These are phyloP conservation scores for Oceanites oceanicus DNA, from an alignment of 2,113 vertebrate genomes.

Conservation along the genomic window DNA sequence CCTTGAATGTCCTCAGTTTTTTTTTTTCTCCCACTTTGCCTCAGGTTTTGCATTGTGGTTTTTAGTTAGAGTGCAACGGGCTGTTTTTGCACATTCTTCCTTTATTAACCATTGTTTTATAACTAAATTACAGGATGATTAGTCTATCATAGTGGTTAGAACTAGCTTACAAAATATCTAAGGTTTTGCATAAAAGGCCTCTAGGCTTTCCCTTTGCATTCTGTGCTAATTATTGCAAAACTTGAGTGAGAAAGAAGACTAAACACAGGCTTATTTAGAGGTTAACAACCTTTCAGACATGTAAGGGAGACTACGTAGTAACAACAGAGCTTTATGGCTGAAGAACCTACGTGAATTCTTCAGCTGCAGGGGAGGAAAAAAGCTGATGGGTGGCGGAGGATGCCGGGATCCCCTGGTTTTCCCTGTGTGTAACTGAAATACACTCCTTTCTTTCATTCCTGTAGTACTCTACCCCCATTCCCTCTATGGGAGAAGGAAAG, in stretches of 20 bases:
- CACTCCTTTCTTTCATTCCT: not conserved
- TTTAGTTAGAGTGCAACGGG: not conserved
- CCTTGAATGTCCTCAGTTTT: not conserved
- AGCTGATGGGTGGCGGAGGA: not conserved
- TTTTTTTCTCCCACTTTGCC: not conserved
- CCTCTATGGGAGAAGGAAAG: not conserved
- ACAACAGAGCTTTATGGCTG: not conserved
- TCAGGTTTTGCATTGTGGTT: slow-evolving; percentile 1
- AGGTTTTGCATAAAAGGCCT: not conserved
- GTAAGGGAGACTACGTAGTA: not conserved
- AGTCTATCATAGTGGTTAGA: not conserved
- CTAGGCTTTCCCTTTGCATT: not conserved
- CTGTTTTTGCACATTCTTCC: not conserved
- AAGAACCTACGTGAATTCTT: not conserved
- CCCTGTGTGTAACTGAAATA: not conserved
- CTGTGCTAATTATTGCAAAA: not conserved
- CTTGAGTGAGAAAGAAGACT: not conserved
- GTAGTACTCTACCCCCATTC: not conserved
- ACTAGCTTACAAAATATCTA: not conserved
- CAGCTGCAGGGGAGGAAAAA: not conserved
- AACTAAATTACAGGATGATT: not conserved
- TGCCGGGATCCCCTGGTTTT: not conserved
- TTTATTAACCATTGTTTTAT: not conserved
- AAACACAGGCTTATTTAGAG: not conserved
- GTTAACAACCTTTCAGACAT: not conserved